phyloP scores from a whole-genome alignment of 2,888 invertebrate genomes.

The Hyppa rectilinea region DNA sequence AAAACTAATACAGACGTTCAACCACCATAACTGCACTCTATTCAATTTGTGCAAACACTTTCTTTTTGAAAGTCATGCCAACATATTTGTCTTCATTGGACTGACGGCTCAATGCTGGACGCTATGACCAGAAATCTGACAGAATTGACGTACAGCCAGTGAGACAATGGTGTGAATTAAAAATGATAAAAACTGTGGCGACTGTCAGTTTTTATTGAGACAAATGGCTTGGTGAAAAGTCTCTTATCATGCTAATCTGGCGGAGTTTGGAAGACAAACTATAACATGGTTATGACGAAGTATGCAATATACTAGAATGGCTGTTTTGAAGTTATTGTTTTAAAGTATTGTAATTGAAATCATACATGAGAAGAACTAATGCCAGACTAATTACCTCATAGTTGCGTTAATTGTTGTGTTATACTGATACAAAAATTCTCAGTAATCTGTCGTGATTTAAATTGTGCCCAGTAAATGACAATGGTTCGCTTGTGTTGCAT shows the following conservation, averaged over 20 bases:
- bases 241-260: constrained; percentile 59
- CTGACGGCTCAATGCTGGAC: constrained; percentile 86
- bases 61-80: constrained; percentile 87
- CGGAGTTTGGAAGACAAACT: constrained; percentile 18
- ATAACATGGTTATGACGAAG: not conserved
- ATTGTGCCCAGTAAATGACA: constrained; percentile 22
- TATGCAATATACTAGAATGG: not conserved
- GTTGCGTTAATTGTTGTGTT: not conserved
- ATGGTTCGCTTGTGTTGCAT: constrained; percentile 22
- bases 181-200: constrained; percentile 63
- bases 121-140: constrained; percentile 82
- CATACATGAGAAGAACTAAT: not conserved
- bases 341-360: not conserved
- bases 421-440: constrained; percentile 19
- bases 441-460: constrained; percentile 32
- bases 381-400: not conserved
- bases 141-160: constrained; percentile 65
- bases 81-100: constrained; percentile 88
- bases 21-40: constrained; percentile 73
- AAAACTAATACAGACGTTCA: constrained; percentile 57
- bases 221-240: constrained; percentile 56
- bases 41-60: constrained; percentile 85
- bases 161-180: constrained; percentile 67
- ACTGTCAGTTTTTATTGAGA: constrained; percentile 65
- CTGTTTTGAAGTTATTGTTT: not conserved